A percentile compares a stretch with the other conserved stretches of the same genome.
phyloP scores from a whole-genome alignment of 1,140 invertebrate genomes.

The Drosophila rufa region DNA sequence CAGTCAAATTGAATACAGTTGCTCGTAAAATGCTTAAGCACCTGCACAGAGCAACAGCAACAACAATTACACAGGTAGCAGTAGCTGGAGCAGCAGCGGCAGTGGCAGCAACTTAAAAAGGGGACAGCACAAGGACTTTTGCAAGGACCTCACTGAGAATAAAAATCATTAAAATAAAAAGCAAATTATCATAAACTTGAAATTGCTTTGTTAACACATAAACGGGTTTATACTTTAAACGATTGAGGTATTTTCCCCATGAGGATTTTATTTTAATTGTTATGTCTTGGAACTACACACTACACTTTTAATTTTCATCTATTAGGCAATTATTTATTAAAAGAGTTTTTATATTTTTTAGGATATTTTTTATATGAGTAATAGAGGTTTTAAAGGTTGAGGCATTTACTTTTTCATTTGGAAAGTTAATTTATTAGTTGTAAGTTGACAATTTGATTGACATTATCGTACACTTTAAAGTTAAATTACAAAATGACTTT shows the following conservation, averaged over 20 bases:
- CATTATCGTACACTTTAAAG: too few relatives aligned
- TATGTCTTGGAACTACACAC: too few relatives aligned
- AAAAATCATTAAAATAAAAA: conserved; percentile 2
- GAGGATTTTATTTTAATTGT: too few relatives aligned
- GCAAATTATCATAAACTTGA: conserved; percentile 11
- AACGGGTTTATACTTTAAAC: neutral
- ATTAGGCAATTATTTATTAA: too few relatives aligned
- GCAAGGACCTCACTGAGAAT: conserved; percentile 24
- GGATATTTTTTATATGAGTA: too few relatives aligned
- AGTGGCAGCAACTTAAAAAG: conserved; percentile 6
- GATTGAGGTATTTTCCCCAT: neutral
- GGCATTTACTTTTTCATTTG: too few relatives aligned
- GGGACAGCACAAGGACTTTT: conserved; percentile 42
- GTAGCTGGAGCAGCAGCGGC: neutral
- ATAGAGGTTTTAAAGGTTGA: too few relatives aligned
- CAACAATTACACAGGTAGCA: conserved; percentile 33
- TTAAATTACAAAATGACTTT: too few relatives aligned
- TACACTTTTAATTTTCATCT: too few relatives aligned
- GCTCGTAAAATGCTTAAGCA: conserved; percentile 81
- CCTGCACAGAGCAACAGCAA: conserved; percentile 66
- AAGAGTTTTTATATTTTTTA: too few relatives aligned
- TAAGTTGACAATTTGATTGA: neutral
- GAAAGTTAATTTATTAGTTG: neutral
- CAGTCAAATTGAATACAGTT: conserved; percentile 78
- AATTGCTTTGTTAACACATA: conserved; percentile 8